Percentiles rank a stretch among this genome's conserved stretches.
phyloP scores from a whole-genome alignment of 2,113 vertebrate species.

The Ondatra zibethicus region DNA sequence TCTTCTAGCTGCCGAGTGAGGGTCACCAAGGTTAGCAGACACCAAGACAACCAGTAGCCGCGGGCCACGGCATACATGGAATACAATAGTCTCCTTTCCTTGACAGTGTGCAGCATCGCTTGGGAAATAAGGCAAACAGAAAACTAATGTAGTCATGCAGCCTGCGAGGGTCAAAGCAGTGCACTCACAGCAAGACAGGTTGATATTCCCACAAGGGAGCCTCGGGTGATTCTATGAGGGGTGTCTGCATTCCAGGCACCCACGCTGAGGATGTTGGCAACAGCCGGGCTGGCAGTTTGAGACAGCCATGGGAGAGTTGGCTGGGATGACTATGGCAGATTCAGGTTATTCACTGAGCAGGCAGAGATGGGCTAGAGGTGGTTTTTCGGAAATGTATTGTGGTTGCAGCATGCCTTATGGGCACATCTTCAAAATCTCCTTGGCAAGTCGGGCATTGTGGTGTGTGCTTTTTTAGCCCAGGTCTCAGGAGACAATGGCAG shows the following conservation, averaged over 20 bases:
- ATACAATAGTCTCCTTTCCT: neutral
- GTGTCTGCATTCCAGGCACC: neutral
- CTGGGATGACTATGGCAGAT: neutral
- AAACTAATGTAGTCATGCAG: accelerated
- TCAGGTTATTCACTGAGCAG: neutral
- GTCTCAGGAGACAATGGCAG: neutral
- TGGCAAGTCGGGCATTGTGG: neutral
- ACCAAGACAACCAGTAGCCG: conserved; percentile 9
- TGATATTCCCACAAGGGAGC: neutral
- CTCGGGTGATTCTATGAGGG: neutral
- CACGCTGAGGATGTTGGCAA: neutral
- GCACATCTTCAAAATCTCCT: neutral
- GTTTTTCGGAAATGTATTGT: neutral
- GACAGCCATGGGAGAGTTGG: accelerated
- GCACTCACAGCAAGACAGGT: neutral
- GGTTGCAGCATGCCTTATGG: neutral
- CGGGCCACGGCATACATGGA: neutral
- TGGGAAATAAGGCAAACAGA: neutral
- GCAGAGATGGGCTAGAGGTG: neutral
- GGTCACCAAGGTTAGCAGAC: neutral
- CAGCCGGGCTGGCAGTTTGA: neutral
- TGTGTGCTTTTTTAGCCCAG: neutral
- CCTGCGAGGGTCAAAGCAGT: neutral
- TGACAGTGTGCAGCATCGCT: neutral
- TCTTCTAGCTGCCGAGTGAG: neutral